Evolutionary conservation across 2,113 vertebrate genomes (phyloP).

Genomic region (Isichthys henryi): DNA sequence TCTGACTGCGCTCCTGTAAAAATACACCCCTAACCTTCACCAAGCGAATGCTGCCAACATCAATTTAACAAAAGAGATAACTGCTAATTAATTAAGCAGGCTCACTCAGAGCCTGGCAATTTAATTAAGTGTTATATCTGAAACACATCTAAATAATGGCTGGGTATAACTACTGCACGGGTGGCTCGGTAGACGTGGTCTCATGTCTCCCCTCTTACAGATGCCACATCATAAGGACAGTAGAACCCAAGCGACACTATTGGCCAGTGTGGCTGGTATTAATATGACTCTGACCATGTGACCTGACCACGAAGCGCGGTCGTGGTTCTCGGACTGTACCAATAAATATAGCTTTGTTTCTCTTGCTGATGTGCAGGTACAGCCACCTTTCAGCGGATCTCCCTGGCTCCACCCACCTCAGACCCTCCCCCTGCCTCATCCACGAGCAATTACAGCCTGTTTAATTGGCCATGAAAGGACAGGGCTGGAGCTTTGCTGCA

Average conservation of each 20-base stretch:
- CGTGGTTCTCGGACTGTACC: neutral
- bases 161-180: neutral
- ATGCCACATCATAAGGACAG: neutral
- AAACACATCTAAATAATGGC: neutral
- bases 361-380: neutral
- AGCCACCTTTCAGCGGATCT: neutral
- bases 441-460: neutral
- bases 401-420: neutral
- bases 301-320: neutral
- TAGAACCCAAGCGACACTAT: neutral
- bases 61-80: conserved; percentile 10
- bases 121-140: conserved; percentile 23
- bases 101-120: neutral
- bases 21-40: conserved; percentile 17
- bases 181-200: neutral
- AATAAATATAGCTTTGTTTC: neutral
- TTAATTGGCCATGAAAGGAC: neutral
- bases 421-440: neutral
- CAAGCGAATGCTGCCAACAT: conserved; percentile 2
- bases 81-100: conserved; percentile 16
- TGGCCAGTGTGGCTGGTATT: neutral
- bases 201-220: neutral
- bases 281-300: neutral
- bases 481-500: neutral
- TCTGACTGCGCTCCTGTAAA: conserved; percentile 11